Evolutionary conservation across 1,140 invertebrate genomes (phyloP).

Genomic region (Drosophila takahashii): DNA sequence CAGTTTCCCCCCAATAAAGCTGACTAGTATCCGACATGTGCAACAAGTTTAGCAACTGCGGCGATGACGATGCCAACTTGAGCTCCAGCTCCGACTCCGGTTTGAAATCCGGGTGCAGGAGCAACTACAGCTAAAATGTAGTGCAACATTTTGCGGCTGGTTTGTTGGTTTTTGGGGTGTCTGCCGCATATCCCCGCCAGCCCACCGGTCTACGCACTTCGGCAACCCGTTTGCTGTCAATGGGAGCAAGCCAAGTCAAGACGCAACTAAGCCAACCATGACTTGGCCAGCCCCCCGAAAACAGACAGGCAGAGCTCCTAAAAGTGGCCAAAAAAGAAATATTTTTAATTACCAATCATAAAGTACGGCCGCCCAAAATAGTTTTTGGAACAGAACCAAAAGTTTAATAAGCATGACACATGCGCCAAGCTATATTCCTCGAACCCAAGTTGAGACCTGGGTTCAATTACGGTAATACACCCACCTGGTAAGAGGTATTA

Average conservation of each 20-base stretch:
- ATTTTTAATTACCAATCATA: slow-evolving; percentile 75
- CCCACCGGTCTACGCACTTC: slow-evolving; percentile 11
- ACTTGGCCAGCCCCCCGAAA: slow-evolving; percentile 49
- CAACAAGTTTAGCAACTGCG: slow-evolving; percentile 73
- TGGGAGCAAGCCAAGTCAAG: slow-evolving; percentile 47
- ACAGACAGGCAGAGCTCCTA: slow-evolving; percentile 6
- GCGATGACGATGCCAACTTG: slow-evolving; percentile 37
- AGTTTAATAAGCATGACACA: slow-evolving; percentile 76
- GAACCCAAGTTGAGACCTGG: slow-evolving; percentile 7
- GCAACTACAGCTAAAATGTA: slow-evolving; percentile 64
- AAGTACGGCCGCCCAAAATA: slow-evolving; percentile 68
- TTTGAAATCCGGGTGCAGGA: slow-evolving; percentile 78
- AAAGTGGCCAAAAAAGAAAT: slow-evolving; percentile 28
- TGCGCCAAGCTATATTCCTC: slow-evolving; percentile 5
- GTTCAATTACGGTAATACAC: slow-evolving; percentile 48
- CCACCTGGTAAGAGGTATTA: slow-evolving; percentile 21
- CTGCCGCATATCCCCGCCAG: slow-evolving; percentile 20
- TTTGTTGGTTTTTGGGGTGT: slow-evolving; percentile 67
- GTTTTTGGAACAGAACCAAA: slow-evolving; percentile 80
- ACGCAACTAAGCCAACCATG: slow-evolving; percentile 56
- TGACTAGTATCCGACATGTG: slow-evolving; percentile 62
- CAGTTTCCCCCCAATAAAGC: slow-evolving; percentile 48
- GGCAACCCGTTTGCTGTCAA: slow-evolving; percentile 46
- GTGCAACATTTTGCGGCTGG: slow-evolving; percentile 70
- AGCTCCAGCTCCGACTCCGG: slow-evolving; percentile 58